These are phyloP conservation scores for Entomobrya proxima DNA, from an alignment of 2,888 invertebrate species.

Conservation along the genomic window DNA sequence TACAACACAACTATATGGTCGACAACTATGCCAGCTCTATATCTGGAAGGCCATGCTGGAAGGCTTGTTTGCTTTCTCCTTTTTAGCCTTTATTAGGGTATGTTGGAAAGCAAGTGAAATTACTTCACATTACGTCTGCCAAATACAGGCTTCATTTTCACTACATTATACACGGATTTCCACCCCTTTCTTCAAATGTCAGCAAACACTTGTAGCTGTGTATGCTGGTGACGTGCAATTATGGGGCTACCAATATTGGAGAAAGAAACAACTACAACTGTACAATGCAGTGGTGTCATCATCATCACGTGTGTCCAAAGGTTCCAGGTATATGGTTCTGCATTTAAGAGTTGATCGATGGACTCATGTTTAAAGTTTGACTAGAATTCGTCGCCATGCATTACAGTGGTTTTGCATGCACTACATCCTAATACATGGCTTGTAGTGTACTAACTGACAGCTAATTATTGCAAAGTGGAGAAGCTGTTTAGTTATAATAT, in stretches of 20 bases:
- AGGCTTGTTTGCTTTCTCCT: conserved; percentile 61
- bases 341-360: neutral
- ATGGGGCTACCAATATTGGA: conserved; percentile 10
- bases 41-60: neutral
- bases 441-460: too few relatives aligned
- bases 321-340: neutral
- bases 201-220: conserved; percentile 63
- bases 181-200: conserved; percentile 56
- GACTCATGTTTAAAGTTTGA: neutral
- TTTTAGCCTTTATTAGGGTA: conserved; percentile 50
- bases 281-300: conserved; percentile 12
- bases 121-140: conserved; percentile 63
- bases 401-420: too few relatives aligned
- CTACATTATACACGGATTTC: conserved; percentile 59
- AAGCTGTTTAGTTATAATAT: too few relatives aligned
- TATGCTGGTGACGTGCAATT: conserved; percentile 55
- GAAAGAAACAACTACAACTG: conserved; percentile 3
- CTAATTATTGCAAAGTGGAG: too few relatives aligned
- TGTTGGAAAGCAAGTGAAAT: conserved; percentile 57
- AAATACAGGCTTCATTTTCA: conserved; percentile 61
- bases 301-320: neutral
- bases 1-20: neutral
- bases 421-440: too few relatives aligned
- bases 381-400: too few relatives aligned
- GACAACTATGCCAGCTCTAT: neutral